phyloP scores from a whole-genome alignment of 2,113 vertebrate species.

The Myiopsitta monachus region DNA sequence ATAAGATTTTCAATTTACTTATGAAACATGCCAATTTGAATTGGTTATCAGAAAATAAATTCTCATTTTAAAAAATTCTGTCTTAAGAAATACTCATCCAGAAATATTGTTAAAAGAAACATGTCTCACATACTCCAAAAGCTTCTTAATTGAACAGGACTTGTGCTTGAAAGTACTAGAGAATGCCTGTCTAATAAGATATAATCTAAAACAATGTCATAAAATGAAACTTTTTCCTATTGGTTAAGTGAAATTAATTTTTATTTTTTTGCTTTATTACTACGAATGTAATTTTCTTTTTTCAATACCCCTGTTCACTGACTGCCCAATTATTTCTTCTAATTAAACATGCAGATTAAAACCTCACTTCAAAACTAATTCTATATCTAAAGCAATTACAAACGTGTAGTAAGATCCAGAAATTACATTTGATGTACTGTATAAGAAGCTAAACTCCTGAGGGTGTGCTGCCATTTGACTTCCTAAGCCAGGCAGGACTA shows the following conservation, averaged over 20 bases:
- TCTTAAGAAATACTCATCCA: background rate
- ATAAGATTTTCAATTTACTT: background rate
- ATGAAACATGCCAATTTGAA: background rate
- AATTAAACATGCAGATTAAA: background rate
- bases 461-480: background rate
- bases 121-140: background rate
- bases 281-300: background rate
- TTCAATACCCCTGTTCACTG: background rate
- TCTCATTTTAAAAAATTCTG: background rate
- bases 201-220: background rate
- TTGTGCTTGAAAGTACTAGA: background rate
- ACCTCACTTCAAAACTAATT: background rate
- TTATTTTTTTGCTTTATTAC: background rate
- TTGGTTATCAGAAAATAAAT: background rate
- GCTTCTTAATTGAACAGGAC: background rate
- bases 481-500: background rate
- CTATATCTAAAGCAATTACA: background rate
- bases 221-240: background rate
- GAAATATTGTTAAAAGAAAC: background rate
- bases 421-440: background rate
- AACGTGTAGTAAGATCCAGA: background rate
- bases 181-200: background rate
- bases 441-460: background rate
- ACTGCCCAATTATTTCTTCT: background rate
- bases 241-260: background rate